A percentile compares a stretch with the other conserved stretches of the same genome.
Evolutionary conservation across 2,113 vertebrate species (phyloP).

Genomic region (Gobio gobio): DNA sequence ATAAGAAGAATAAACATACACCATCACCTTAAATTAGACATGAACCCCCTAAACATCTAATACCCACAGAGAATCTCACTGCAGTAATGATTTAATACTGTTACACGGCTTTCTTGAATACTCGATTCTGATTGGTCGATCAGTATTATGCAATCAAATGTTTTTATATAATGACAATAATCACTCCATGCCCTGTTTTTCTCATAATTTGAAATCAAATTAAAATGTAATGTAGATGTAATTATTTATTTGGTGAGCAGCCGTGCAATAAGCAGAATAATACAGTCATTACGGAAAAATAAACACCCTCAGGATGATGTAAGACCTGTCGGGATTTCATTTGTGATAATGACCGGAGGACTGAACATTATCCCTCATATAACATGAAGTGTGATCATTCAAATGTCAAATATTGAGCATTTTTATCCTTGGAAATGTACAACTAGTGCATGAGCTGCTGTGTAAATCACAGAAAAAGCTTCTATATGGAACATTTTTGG

Average conservation of each 20-base stretch:
- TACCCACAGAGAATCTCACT: background rate
- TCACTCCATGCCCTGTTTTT: background rate
- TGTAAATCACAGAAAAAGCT: background rate
- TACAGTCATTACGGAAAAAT: background rate
- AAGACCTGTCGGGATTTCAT: background rate
- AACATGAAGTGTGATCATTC: background rate
- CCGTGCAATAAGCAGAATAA: background rate
- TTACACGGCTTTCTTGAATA: background rate
- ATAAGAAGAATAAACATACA: too few relatives aligned
- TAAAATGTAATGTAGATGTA: background rate
- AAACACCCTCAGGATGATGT: constrained; percentile 1
- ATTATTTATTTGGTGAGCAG: background rate
- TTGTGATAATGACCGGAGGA: background rate
- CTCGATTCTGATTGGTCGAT: background rate
- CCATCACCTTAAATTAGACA: background rate
- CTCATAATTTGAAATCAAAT: background rate
- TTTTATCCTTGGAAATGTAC: background rate
- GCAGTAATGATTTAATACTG: background rate
- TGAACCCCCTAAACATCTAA: background rate
- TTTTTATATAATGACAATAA: background rate
- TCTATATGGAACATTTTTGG: too few relatives aligned
- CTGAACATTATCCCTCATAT: background rate
- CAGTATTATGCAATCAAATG: background rate
- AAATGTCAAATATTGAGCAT: background rate
- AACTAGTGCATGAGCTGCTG: background rate